Base-by-base conservation (phyloP, 2,113 vertebrate genomes). In the Butorides virescens region DNA sequence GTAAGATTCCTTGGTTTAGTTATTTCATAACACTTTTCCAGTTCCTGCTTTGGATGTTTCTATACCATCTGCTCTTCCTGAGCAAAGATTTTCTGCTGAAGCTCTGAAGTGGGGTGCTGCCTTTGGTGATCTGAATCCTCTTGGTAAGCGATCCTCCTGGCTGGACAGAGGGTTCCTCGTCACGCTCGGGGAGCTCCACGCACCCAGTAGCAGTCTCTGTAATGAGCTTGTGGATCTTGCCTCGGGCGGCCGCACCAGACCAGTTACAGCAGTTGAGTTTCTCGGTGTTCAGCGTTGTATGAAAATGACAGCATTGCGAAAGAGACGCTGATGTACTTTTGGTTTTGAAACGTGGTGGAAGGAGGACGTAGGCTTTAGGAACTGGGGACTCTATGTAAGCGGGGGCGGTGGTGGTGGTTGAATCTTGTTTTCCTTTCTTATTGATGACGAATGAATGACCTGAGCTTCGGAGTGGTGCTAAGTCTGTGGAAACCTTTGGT, bases 141-240 rank as follows among this genome's bases (percentile, higher is more conserved):
- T 16, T 17, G 37, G 37, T 30, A 53, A 47, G 39, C 9, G 14
- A 34, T 65, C 11, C 19, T 6, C 46, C 39, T 39, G 6, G 30
- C 15, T 58, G 37, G 9, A 3, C 9, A 13, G 44, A 50, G 44
- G 78, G 78, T 67, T 65, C 25, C 34, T 63, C 15, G 3, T 47
- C 6, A 1, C 1, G 1, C 50, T 12, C 1, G 3, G 16, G 46
- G 26, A 42, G 61, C 29, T 62, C 36, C 59, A 7, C 3, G 3
- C 25, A 29, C 46, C 68, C 11, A 3, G 23, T 3, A 53, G 37
- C 15, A 47, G 49, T n/a, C 30, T 55, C 16, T 47, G 0, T 56
- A 32, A 52, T 11, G 34, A 68, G 32, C 13, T 32, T 36, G 25
- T 30, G 37, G 61, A 12, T 49, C 46, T 32, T 70, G 71, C 32